Conservation (phyloP, 2,888 invertebrate species). For the Lycaena phlaeas region DNA sequence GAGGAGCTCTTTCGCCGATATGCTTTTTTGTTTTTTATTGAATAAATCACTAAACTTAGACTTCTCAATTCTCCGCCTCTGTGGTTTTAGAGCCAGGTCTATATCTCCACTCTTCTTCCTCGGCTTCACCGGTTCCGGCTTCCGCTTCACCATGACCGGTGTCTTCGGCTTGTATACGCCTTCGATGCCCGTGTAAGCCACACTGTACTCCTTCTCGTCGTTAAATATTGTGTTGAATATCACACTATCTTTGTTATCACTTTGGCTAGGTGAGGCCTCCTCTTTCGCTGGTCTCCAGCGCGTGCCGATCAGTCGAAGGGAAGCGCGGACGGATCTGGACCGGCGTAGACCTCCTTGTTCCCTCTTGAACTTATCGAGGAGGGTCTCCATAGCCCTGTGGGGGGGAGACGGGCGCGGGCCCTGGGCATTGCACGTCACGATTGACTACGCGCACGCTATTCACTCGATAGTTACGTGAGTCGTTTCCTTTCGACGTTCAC, state of each 20-base stretch:
- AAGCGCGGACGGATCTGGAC: conserved; percentile 80
- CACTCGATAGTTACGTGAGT: conserved; percentile 64
- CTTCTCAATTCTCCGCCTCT: conserved; percentile 53
- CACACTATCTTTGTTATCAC: conserved; percentile 49
- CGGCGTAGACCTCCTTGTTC: conserved; percentile 72
- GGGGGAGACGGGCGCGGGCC: conserved; percentile 50
- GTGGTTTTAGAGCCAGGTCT: conserved; percentile 53
- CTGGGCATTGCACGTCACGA: conserved; percentile 64
- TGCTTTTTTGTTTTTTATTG: conserved; percentile 60
- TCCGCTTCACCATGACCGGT: conserved; percentile 59
- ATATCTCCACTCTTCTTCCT: conserved; percentile 58
- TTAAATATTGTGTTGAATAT: conserved; percentile 52
- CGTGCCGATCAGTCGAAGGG: conserved; percentile 77
- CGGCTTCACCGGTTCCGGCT: conserved; percentile 41
- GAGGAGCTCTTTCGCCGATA: conserved; percentile 52
- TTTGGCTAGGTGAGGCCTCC: conserved; percentile 43
- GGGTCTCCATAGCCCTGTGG: conserved; percentile 66
- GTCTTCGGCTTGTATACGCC: conserved; percentile 62
- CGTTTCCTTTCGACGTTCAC: conserved; percentile 62
- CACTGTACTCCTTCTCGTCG: conserved; percentile 51
- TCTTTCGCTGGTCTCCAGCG: conserved; percentile 70
- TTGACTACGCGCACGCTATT: conserved; percentile 66
- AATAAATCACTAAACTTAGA: conserved; percentile 63
- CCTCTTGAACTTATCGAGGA: conserved; percentile 66
- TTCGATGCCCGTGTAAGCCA: conserved; percentile 57